Percentiles rank a stretch among this genome's conserved stretches.
phyloP scores from a whole-genome alignment of 35 echinoderm and acorn worm species.

The Ophiothrix spiculata region DNA sequence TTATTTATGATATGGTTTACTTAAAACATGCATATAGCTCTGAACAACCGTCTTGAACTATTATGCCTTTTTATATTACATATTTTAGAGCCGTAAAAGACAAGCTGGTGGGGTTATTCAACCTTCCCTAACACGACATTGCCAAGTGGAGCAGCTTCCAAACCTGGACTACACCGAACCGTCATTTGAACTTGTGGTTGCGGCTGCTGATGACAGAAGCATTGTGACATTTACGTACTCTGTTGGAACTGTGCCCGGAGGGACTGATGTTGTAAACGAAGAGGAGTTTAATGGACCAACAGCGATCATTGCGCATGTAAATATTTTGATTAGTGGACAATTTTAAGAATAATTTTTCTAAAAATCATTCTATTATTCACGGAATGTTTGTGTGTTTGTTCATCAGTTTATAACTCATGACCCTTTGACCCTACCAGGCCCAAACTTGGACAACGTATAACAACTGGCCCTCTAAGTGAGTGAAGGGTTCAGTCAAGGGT shows the following conservation, averaged over 20 bases:
- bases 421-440: no score
- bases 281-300: conserved; percentile 26
- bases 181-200: conserved; percentile 31
- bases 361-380: no score
- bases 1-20: neutral
- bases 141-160: conserved; percentile 33
- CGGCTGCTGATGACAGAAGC: conserved; percentile 40
- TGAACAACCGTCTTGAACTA: neutral
- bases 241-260: conserved; percentile 36
- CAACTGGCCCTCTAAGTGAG: neutral
- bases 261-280: conserved; percentile 33
- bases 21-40: neutral
- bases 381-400: no score
- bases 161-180: conserved; percentile 48
- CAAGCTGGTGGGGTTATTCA: neutral
- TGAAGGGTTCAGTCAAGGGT: neutral
- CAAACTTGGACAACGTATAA: no score
- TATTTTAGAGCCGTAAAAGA: neutral
- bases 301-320: conserved; percentile 9
- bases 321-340: neutral
- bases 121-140: neutral
- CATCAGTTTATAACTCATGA: no score
- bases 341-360: neutral
- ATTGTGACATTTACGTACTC: conserved; percentile 19
- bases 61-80: neutral